Evolutionary conservation across 2,113 vertebrate genomes (phyloP), one percentile per base, ranked within the genome.

Genomic region (Erythrocercus mccallii): DNA sequence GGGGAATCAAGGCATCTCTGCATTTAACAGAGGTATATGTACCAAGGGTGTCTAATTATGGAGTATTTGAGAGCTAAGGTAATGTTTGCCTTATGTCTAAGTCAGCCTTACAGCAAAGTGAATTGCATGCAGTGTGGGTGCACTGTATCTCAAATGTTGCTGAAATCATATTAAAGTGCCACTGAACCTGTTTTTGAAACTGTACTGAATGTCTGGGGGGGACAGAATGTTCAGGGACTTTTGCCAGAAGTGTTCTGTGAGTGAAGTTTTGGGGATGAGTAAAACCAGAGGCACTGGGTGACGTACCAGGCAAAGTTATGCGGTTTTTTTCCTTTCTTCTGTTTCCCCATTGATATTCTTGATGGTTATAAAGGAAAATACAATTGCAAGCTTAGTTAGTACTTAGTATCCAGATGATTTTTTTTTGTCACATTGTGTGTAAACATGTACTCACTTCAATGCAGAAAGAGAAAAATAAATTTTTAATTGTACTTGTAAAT

Each of bases 381-480:
- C 40, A 78, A 33, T 86, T 85, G 50, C 22, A 73, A 23, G 37
- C 48, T 50, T 73, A 48, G 24, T 69, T 56, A 37, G 12, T 48
- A 57, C 21, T 58, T 72, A 92, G 61, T 90, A 80, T 94, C 83
- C 45, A 76, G 47, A 66, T 74, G 65, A 68, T 70, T 42, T 72
- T 86, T 92, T 87, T 92, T 62, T 64, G 28, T 68, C 73, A 93
- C 57, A 68, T 47, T 56, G 37, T 87, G 60, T 94, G 82, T 96
- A 90, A 94, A 97, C 8, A 17, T 97, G 81, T 96, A 91, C 21
- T 96, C 38, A 90, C 93, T 96, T 97, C 69, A 78, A 50, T 50
- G 92, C 86, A 95, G 92, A 91, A 97, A 94, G 85, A 86, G 94
- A 97, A 97, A 94, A 97, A 98, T 97, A 98, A 97, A 97, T 92